Conservation (phyloP, 92 coral and sea anemone species). For the Pocillopora meandrina region DNA sequence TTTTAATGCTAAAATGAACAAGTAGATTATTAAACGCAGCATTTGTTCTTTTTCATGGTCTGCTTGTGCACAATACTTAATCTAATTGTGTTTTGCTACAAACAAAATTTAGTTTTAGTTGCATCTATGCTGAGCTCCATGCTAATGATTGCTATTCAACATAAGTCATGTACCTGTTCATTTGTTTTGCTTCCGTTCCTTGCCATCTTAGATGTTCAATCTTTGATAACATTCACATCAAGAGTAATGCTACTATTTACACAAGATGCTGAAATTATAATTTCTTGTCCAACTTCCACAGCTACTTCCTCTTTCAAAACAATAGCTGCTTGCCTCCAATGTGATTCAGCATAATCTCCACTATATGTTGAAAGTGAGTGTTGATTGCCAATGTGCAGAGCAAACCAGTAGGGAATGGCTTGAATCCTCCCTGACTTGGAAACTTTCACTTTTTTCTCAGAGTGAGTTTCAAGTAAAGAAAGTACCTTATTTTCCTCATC, state of each 20-base stretch:
- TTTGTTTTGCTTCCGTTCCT: background rate
- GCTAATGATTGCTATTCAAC: background rate
- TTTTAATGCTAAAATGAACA: too few relatives aligned
- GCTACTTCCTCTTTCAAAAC: constrained; percentile 62
- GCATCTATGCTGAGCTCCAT: too few relatives aligned
- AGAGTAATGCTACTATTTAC: constrained; percentile 76
- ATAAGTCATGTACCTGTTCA: background rate
- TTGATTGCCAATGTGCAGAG: constrained; percentile 49
- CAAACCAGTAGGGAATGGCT: constrained; percentile 93
- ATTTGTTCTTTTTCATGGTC: too few relatives aligned
- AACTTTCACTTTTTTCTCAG: constrained; percentile 63
- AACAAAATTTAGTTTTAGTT: too few relatives aligned
- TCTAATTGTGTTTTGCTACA: too few relatives aligned
- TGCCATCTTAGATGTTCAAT: background rate
- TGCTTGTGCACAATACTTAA: too few relatives aligned
- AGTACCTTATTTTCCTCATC: constrained; percentile 66
- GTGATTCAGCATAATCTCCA: constrained; percentile 75
- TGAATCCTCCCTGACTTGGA: constrained; percentile 67
- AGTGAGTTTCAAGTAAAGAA: constrained; percentile 60
- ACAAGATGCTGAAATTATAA: constrained; percentile 68
- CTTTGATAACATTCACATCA: background rate
- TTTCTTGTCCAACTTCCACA: constrained; percentile 74
- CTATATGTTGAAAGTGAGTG: constrained; percentile 65
- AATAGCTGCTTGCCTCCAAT: constrained; percentile 91
- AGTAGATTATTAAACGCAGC: too few relatives aligned